Evolutionary conservation across 2,113 vertebrate species (phyloP), one percentile per base, ranked within the genome.

Genomic region (Rhombomys opimus): DNA sequence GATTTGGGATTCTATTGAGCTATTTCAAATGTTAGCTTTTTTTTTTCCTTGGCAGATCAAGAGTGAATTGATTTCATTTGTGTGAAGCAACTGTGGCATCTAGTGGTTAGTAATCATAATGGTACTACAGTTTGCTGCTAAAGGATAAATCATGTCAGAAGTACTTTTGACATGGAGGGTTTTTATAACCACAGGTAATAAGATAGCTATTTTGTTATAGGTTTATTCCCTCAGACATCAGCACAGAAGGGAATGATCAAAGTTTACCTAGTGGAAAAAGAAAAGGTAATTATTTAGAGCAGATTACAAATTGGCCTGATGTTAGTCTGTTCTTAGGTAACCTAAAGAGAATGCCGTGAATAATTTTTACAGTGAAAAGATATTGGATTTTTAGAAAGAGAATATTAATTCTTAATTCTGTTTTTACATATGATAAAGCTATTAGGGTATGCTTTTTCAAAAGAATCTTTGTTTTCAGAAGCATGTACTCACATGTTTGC

Each of bases 71-170:
- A 59, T 61, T 41, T 75, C 84, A 96, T 97, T 94, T 94, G 22
- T 17, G 91, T 93, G 97, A 97, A 97, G 81, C 96, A 98, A 98
- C 57, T 96, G 93, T 98, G 98, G 95, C 98, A 98, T 94, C 97
- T 98, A 98, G 97, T 97, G 98, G 98, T 94, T 96, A 91, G 38
- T 61, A 82, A 76, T 93, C 92, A 97, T 96, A 89, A 1, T 77
- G 82, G 54, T 88, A 89, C 80, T 89, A 73, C 22, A 32, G 5
- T 38, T 52, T 17, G 41, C 80, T 73, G 81, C 10, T 81, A 85
- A 94, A 72, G n/a, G 84, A 68, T 68, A 95, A 61, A 94, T 57
- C 57, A 32, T 84, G n/a, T 73, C 57, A 17, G 25, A 54, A 81
- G 35, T 13, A 3, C 35, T 76, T 93, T 91, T 93, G 12, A 84